A percentile compares a stretch with the other conserved stretches of the same genome.
phyloP scores from a whole-genome alignment of 2,113 vertebrate species.

The Vulpes vulpes region DNA sequence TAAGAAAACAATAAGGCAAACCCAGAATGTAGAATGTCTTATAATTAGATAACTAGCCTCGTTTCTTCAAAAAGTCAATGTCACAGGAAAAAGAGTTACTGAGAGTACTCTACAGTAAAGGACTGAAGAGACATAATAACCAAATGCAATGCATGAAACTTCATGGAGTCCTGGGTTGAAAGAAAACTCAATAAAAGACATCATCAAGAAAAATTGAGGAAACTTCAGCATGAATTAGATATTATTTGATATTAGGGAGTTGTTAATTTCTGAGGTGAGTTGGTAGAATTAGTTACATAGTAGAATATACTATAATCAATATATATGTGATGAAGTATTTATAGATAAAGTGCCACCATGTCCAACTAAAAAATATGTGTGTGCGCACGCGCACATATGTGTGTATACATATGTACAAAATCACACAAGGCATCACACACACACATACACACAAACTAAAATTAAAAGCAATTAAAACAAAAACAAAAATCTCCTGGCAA shows the following conservation, averaged over 20 bases:
- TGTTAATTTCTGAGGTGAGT: neutral
- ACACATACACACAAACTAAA: neutral
- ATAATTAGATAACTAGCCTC: slow-evolving; percentile 8
- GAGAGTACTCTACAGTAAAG: neutral
- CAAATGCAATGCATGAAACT: slow-evolving; percentile 15
- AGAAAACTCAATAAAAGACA: neutral
- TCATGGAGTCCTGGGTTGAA: neutral
- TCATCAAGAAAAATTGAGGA: neutral
- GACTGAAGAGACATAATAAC: neutral
- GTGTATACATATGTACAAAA: neutral
- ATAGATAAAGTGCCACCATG: neutral
- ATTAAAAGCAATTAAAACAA: neutral
- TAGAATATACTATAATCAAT: neutral
- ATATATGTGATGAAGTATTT: neutral
- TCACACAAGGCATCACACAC: neutral
- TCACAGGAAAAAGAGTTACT: neutral
- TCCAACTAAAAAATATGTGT: neutral
- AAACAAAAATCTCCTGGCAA: neutral
- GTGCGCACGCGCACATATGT: neutral
- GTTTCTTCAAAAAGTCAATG: slow-evolving; percentile 10
- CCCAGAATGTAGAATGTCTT: neutral
- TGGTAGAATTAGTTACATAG: neutral
- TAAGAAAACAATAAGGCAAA: neutral
- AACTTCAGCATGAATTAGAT: neutral
- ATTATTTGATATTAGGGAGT: neutral